phyloP scores from a whole-genome alignment of 2,113 vertebrate genomes.

The Polypterus senegalus region DNA sequence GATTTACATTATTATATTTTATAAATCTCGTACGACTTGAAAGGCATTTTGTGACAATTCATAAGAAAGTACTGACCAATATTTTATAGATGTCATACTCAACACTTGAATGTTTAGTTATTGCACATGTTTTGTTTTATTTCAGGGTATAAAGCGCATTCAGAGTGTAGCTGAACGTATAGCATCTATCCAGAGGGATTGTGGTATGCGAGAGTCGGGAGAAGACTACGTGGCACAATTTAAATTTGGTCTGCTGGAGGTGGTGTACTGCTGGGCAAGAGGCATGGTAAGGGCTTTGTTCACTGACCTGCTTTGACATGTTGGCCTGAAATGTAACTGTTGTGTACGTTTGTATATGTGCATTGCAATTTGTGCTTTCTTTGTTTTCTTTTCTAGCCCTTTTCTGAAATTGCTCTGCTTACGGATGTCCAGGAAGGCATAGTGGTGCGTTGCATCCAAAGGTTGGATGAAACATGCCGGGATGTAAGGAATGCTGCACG shows the following conservation, averaged over 20 bases:
- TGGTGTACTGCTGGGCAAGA: slow-evolving; percentile 86
- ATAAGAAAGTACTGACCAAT: too few species aligned
- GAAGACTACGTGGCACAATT: slow-evolving; percentile 81
- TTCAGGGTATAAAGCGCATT: slow-evolving; percentile 64
- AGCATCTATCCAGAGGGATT: slow-evolving; percentile 67
- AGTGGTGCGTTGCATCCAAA: slow-evolving; percentile 82
- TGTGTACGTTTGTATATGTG: not conserved
- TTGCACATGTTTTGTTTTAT: too few species aligned
- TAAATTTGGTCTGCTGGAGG: slow-evolving; percentile 81
- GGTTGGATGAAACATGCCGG: slow-evolving; percentile 78
- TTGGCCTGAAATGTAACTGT: too few species aligned
- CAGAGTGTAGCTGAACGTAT: slow-evolving; percentile 60
- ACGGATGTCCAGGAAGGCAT: slow-evolving; percentile 80
- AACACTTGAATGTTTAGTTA: too few species aligned
- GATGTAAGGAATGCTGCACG: slow-evolving; percentile 74
- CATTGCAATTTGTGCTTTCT: not conserved
- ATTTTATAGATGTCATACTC: too few species aligned
- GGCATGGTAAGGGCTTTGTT: slow-evolving; percentile 65
- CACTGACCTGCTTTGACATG: not conserved
- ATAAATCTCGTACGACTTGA: too few species aligned
- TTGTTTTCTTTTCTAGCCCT: slow-evolving; percentile 46
- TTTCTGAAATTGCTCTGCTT: slow-evolving; percentile 70
- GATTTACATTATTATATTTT: too few species aligned
- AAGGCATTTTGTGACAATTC: too few species aligned
- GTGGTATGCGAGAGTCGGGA: slow-evolving; percentile 61